A percentile compares a stretch with the other conserved stretches of the same genome.
phyloP scores from a whole-genome alignment of 1,140 invertebrate genomes.

The Caligus rogercresseyi region DNA sequence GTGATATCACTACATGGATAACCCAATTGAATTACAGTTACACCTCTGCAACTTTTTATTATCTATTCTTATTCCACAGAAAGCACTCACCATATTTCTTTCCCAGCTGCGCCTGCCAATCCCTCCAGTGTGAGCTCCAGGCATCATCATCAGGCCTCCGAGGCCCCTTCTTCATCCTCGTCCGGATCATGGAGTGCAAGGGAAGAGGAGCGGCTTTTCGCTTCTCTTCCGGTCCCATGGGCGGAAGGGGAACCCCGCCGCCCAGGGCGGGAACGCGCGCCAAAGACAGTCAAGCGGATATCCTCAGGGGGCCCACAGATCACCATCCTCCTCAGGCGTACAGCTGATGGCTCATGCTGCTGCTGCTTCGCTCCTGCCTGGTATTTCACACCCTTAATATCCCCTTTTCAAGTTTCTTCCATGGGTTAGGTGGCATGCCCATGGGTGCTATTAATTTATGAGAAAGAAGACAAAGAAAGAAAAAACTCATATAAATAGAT shows the following conservation, averaged over 20 bases:
- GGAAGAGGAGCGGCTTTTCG: not conserved
- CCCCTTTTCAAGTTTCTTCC: no score
- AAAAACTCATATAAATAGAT: no score
- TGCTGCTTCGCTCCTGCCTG: no score
- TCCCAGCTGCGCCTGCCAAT: not conserved
- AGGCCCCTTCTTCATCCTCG: not conserved
- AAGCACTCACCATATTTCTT: not conserved
- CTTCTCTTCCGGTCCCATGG: not conserved
- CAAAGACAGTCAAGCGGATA: not conserved
- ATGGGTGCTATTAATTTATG: no score
- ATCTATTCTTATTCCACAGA: no score
- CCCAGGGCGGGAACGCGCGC: not conserved
- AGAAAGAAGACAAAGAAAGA: no score
- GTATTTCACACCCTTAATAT: no score
- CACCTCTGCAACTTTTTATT: no score
- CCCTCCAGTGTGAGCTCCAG: not conserved
- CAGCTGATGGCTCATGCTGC: not conserved
- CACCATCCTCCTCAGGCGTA: not conserved
- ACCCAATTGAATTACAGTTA: no score
- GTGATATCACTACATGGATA: no score
- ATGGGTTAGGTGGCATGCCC: no score
- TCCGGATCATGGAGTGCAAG: not conserved
- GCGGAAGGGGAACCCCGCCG: not conserved
- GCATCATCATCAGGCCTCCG: not conserved
- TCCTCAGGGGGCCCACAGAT: not conserved